These are phyloP conservation scores for Aricia agestis DNA, from an alignment of 1,140 invertebrate genomes.

Conservation along the genomic window DNA sequence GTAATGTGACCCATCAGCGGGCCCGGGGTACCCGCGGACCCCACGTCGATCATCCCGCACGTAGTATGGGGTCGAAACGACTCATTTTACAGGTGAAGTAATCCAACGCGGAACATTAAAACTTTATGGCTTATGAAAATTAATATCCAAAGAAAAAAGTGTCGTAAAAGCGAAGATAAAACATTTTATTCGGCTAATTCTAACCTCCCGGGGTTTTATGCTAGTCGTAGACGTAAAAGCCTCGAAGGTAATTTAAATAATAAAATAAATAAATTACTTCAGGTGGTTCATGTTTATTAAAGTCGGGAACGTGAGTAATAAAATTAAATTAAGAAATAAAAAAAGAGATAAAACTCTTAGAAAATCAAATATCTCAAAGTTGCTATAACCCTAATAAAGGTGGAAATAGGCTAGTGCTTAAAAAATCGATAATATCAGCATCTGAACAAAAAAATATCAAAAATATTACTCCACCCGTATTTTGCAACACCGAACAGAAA, in stretches of 20 bases:
- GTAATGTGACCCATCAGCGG: neutral
- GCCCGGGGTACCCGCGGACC: neutral
- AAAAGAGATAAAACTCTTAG: too few species aligned
- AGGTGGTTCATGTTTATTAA: neutral
- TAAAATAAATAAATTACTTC: neutral
- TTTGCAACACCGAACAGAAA: too few species aligned
- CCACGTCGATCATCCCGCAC: neutral
- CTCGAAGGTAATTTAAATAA: neutral
- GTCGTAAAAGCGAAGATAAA: neutral
- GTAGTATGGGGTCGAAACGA: neutral
- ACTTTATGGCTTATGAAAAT: neutral
- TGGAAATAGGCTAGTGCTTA: too few species aligned
- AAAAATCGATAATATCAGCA: too few species aligned
- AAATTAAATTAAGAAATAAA: too few species aligned
- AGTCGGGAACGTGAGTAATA: neutral
- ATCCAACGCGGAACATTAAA: neutral
- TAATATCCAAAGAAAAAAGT: slow-evolving; percentile 1
- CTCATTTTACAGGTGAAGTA: neutral
- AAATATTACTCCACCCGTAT: too few species aligned
- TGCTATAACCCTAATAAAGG: too few species aligned
- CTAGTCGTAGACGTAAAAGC: neutral
- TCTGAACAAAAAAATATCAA: too few species aligned
- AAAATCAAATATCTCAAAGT: too few species aligned
- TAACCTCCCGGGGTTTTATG: neutral
- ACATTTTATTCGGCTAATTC: slow-evolving; percentile 1